Percentiles rank a stretch among this genome's conserved stretches.
These are phyloP conservation scores for Punctoribates punctum DNA, from an alignment of 2,888 invertebrate genomes.

Conservation along the genomic window DNA sequence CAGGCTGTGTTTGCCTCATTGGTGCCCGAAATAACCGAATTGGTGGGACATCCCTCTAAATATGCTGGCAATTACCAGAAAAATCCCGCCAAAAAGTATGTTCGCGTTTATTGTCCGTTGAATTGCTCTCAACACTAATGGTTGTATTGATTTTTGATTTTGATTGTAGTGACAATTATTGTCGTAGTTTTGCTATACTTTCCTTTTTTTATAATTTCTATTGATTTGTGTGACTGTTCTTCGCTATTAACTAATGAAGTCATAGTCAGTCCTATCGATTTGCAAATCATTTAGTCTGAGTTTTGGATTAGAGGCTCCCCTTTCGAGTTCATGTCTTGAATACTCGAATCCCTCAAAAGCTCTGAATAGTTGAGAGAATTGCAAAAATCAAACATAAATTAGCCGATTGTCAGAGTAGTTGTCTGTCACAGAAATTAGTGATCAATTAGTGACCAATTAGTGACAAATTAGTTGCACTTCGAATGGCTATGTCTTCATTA, in stretches of 20 bases:
- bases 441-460: background rate
- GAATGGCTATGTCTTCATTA: constrained; percentile 31
- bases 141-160: constrained; percentile 7
- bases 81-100: constrained; percentile 88
- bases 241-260: constrained; percentile 32
- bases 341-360: background rate
- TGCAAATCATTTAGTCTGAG: background rate
- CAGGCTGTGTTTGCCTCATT: constrained; percentile 99
- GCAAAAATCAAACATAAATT: no score
- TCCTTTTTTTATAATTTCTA: constrained; percentile 16
- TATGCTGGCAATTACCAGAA: constrained; percentile 97
- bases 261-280: constrained; percentile 30
- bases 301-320: background rate
- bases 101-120: constrained; percentile 32
- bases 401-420: no score
- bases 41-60: constrained; percentile 98
- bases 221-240: constrained; percentile 36
- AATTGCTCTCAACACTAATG: constrained; percentile 12
- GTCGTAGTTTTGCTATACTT: constrained; percentile 27
- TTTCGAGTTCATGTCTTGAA: background rate
- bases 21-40: constrained; percentile 99
- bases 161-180: constrained; percentile 25
- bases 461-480: background rate
- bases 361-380: no score
- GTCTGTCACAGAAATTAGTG: no score